Base-by-base conservation (phyloP, 2,113 vertebrate genomes). In the Prochilodus magdalenae region DNA sequence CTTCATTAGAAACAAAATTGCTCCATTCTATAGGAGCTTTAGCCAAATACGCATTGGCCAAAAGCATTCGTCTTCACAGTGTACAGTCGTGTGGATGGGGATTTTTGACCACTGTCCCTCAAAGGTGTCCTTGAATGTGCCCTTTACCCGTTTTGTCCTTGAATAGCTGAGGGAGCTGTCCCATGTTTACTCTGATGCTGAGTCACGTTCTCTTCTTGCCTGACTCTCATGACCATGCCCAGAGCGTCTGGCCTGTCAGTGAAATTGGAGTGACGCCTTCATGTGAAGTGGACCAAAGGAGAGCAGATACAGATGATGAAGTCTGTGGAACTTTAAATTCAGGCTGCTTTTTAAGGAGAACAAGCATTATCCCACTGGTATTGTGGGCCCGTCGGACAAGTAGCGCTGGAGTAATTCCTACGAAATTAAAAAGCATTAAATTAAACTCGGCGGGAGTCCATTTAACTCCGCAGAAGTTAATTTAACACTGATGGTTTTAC, bases 191-290 rank as follows among this genome's bases (percentile, higher is more conserved):
- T 67, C 65, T 67, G 29, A 67, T 67, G 65, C 65, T 77, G 27
- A 77, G n/a, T 66, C 33, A 69, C 20, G 4, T 63, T 84, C 59
- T 59, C 51, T 20, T 79, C 59, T 47, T 26, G 11, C 33, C 20
- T 82, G 67, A 76, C 26, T 44, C 75, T 73, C 49, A 79, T 72
- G 33, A 40, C 27, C 70, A 69, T 70, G 47, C 47, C 62, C 66
- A 51, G 30, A 36, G 60, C 24, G 36, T 11, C 33, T 27, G 63
- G 36, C 27, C 33, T 79, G 79, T 79, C 75, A 75, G 33, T 78
- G 57, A 36, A 83, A 84, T 89, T 81, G 85, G 33, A 72, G 71
- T 86, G 89, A 88, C 81, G 77, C 76, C 86, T 82, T 86, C 85
- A 22, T 86, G 86, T 80, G 88, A 75, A 76, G 80, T 73, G 66